Evolutionary conservation across 1,140 invertebrate species (phyloP), one percentile per base, ranked within the genome.

Genomic region (Choristoneura fumiferana): DNA sequence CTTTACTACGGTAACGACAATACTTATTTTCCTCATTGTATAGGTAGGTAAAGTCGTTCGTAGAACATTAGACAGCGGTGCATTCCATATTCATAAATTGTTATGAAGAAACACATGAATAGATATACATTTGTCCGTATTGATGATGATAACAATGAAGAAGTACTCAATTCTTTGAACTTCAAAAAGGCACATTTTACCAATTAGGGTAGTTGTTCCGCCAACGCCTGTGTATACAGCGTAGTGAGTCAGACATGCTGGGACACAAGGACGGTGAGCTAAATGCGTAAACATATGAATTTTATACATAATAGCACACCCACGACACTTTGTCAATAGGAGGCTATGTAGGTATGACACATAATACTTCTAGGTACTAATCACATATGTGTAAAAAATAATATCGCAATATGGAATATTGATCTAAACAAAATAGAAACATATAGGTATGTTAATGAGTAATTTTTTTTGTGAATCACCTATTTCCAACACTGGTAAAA

Each of bases 221-320:
- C 81, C 81, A 63, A 81, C 81, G 72, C 76, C 49, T 67, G 73
- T 85, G 69, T 83, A 76, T 75, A 74, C 59, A 77, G 17, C 40
- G 22, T 9, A 22, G 69, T 88, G 85, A 88, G 82, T 88, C 85
- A 88, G 78, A 71, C 62, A 70, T 58, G 67, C 60, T 62, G 63
- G 61, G 70, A 76, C 73, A 69, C 83, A 88, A 88, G 85, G 85
- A 84, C 82, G 67, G 67, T 74, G 73, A 80, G 78, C 76, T 84
- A 71, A 78, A 69, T 70, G 69, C 64, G 55, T 71, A 75, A 78
- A 76, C 70, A 85, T 77, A 69, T 78, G 70, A 81, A 83, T 81
- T 80, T 67, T 70, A 78, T 83, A 73, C 71, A 67, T 78, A 72
- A 72, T 72, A 59, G 63, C 17, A 45, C 61, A 49, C 65, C 59